Evolutionary conservation across 2,797 vertebrate species (phyloP).

Genomic region (Crocidura indochinensis): DNA sequence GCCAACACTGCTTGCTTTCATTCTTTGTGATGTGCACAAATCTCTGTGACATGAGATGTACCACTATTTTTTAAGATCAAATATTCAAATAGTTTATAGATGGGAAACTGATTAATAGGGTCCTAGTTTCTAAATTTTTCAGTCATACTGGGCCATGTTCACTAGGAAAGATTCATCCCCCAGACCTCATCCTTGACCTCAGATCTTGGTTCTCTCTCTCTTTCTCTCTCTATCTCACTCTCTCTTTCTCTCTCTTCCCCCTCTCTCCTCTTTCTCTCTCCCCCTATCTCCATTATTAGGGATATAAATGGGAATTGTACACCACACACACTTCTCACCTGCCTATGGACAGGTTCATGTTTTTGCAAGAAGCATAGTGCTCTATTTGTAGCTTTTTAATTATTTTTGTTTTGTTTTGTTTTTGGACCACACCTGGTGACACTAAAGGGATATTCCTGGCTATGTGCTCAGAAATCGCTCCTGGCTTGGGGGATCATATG

Average conservation of each 20-base stretch:
- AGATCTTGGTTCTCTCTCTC: too few relatives aligned
- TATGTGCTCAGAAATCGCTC: too few relatives aligned
- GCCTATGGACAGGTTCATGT: background rate
- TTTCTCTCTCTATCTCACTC: too few relatives aligned
- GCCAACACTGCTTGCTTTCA: too few relatives aligned
- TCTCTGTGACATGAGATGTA: background rate
- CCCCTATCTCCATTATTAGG: accelerated
- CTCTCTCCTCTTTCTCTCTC: too few relatives aligned
- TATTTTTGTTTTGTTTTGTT: too few relatives aligned
- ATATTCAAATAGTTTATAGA: background rate
- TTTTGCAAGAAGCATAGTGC: background rate
- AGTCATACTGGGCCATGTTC: background rate
- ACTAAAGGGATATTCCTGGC: too few relatives aligned
- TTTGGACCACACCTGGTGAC: too few relatives aligned
- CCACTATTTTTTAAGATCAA: slow-evolving; percentile 41
- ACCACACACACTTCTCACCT: background rate
- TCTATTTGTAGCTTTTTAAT: too few relatives aligned
- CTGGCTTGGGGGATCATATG: too few relatives aligned
- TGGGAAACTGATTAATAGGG: background rate
- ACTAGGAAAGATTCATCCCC: background rate
- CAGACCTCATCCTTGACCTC: background rate
- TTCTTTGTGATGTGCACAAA: too few relatives aligned
- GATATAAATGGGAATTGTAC: background rate
- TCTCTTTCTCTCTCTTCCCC: too few relatives aligned
- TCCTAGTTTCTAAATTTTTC: background rate